Conservation (phyloP, 1,140 invertebrate genomes). For the Aphis craccivora region DNA sequence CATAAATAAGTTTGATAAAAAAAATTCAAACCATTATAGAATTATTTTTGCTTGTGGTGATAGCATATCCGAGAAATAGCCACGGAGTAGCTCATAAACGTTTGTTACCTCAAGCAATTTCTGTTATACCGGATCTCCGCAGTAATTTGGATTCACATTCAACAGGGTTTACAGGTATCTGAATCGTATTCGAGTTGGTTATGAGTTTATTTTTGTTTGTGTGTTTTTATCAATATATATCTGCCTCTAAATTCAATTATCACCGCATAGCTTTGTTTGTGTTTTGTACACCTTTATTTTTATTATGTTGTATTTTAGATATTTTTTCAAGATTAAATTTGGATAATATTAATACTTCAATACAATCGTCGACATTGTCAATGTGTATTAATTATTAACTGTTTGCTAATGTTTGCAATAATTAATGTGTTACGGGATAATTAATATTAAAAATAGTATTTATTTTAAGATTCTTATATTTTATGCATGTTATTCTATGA, state of each 20-base stretch:
- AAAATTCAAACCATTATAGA: constrained; percentile 20
- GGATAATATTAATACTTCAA: not conserved
- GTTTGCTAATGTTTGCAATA: not conserved
- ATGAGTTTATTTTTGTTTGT: constrained; percentile 29
- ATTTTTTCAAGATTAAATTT: not conserved
- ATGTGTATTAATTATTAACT: not conserved
- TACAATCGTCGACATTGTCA: not conserved
- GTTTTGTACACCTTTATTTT: constrained; percentile 10
- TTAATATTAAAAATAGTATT: not conserved
- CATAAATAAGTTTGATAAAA: not conserved
- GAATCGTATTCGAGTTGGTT: constrained; percentile 30
- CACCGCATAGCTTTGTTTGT: constrained; percentile 45
- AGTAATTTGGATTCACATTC: constrained; percentile 67
- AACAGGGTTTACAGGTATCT: constrained; percentile 58
- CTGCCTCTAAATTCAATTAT: constrained; percentile 1
- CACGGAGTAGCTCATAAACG: constrained; percentile 84
- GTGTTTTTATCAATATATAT: not conserved
- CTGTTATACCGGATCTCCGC: constrained; percentile 84
- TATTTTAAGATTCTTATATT: not conserved
- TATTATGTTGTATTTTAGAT: not conserved
- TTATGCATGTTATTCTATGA: constrained; percentile 5
- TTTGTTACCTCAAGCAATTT: constrained; percentile 78
- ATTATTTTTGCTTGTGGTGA: constrained; percentile 53
- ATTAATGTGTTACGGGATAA: not conserved
- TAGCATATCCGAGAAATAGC: constrained; percentile 71